phyloP scores from a whole-genome alignment of 2,797 vertebrate species.

The Lophotriccus pileatus region DNA sequence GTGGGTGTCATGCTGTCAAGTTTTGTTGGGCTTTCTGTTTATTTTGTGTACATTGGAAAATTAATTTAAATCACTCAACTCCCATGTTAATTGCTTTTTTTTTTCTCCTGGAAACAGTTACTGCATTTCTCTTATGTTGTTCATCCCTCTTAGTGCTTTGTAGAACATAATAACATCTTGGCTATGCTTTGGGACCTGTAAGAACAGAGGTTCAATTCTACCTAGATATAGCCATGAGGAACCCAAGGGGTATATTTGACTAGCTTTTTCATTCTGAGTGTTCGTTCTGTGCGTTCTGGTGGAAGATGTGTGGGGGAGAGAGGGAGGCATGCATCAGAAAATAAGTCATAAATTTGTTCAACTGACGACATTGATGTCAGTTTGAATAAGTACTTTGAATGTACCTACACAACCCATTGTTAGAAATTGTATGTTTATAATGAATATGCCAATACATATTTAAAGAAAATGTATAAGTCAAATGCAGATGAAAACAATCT shows the following conservation, averaged over 20 bases:
- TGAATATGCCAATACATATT: not conserved
- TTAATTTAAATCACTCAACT: not conserved
- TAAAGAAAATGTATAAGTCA: not conserved
- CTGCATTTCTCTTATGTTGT: not conserved
- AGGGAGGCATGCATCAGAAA: not conserved
- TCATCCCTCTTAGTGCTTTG: not conserved
- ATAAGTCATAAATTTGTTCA: not conserved
- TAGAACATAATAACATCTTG: not conserved
- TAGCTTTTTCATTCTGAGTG: not conserved
- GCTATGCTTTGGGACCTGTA: not conserved
- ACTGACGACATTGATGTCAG: not conserved
- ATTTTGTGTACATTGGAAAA: not conserved
- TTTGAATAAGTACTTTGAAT: not conserved
- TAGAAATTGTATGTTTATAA: not conserved
- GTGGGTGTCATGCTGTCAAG: not conserved
- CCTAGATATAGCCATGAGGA: not conserved
- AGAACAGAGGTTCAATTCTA: not conserved
- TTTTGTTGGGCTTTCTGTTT: conserved; percentile 15
- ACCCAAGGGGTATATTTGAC: not conserved
- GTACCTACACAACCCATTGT: not conserved
- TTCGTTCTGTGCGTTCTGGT: not conserved
- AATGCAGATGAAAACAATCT: not conserved
- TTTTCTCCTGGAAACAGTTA: not conserved
- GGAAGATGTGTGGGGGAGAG: not conserved
- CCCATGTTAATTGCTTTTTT: not conserved